Percentiles rank a stretch among this genome's conserved stretches.
Conservation (phyloP, 2,113 vertebrate genomes). For the Chunga burmeisteri region DNA sequence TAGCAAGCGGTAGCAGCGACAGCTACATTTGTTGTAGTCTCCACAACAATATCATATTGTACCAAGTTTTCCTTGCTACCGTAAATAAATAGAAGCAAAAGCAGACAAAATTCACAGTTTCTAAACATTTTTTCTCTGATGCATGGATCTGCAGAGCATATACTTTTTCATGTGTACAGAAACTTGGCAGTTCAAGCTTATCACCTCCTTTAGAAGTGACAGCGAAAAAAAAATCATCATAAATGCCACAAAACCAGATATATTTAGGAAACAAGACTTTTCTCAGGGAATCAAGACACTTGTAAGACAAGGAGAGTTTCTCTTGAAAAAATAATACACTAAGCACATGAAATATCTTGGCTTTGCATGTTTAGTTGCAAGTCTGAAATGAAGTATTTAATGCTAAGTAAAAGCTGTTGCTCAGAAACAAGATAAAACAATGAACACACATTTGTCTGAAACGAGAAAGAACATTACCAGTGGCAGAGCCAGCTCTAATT, state of each 20-base stretch:
- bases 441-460: not conserved
- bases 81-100: not conserved
- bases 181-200: not conserved
- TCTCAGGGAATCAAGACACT: not conserved
- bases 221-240: rapidly evolving
- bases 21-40: not conserved
- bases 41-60: not conserved
- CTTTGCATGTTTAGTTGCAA: not conserved
- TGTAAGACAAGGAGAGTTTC: not conserved
- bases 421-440: constrained; percentile 23
- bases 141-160: not conserved
- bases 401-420: constrained; percentile 30
- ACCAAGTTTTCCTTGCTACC: not conserved
- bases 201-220: not conserved
- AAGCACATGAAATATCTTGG: not conserved
- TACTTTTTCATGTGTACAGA: not conserved
- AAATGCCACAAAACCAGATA: not conserved
- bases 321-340: not conserved
- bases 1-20: not conserved
- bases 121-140: not conserved
- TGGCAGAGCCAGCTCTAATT: not conserved
- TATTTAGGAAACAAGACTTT: not conserved
- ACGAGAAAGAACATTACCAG: not conserved
- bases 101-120: not conserved
- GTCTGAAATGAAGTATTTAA: not conserved